Percentiles rank a stretch among this genome's conserved stretches.
phyloP scores from a whole-genome alignment of 1,140 invertebrate genomes.

The Euglossa dilemma region DNA sequence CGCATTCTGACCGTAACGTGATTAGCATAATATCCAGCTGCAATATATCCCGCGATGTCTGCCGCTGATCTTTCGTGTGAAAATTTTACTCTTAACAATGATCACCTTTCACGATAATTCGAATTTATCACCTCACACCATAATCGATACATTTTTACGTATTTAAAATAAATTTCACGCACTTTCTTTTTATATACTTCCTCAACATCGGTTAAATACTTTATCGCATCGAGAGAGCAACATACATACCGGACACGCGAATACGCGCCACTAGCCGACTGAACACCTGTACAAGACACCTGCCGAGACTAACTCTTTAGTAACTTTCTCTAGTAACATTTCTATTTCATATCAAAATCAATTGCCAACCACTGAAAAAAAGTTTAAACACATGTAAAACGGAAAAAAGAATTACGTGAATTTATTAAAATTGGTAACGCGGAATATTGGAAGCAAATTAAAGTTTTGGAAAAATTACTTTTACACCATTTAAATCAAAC shows the following conservation, averaged over 20 bases:
- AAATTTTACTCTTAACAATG: conserved; percentile 44
- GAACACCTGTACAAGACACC: conserved; percentile 69
- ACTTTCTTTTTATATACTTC: conserved; percentile 10
- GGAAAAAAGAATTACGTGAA: not conserved
- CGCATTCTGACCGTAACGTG: conserved; percentile 85
- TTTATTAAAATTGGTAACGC: not conserved
- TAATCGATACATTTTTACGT: conserved; percentile 46
- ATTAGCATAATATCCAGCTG: conserved; percentile 75
- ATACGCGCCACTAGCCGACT: conserved; percentile 65
- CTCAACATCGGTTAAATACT: conserved; percentile 5
- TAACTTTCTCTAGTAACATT: conserved; percentile 63
- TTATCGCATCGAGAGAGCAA: not conserved
- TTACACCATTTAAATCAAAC: not conserved
- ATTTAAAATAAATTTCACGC: conserved; percentile 37
- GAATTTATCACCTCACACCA: conserved; percentile 54
- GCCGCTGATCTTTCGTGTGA: conserved; percentile 50
- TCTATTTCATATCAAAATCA: not conserved
- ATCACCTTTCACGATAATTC: conserved; percentile 59
- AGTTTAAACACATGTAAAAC: not conserved
- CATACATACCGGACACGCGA: conserved; percentile 54
- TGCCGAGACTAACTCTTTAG: conserved; percentile 48
- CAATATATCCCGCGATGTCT: conserved; percentile 48
- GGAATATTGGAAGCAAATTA: not conserved
- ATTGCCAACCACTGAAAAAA: conserved; percentile 8
- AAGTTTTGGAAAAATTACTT: not conserved